Evolutionary conservation across 2,113 vertebrate species (phyloP), one percentile per base, ranked within the genome.

Genomic region (Oxyruncus cristatus): DNA sequence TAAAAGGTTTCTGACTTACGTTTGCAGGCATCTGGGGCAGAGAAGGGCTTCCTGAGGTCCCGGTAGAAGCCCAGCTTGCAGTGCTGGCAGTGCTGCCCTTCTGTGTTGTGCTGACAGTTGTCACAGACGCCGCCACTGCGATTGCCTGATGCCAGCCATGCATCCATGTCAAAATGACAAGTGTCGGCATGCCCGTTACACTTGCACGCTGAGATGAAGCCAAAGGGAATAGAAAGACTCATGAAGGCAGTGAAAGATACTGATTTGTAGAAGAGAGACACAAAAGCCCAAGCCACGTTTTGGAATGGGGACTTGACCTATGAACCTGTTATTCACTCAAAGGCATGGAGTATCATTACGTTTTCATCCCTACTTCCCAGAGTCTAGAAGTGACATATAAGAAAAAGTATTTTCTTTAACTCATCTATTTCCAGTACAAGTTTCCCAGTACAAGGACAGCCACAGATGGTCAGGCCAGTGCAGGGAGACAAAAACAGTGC

Each of bases 11-110:
- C n/a, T 68, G 59, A 93, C 98, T 99, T 98, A 99, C 99, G 76
- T 98, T 98, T 99, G 98, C 99, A 99, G 94, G 99, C 97, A 4
- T 99, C 98, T 0, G 98, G 98, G 62, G 98, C 98, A 7, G 98
- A 98, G 66, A 98, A 98, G 1, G 98, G 98, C 67, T 97, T 97
- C 63, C 97, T 97, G n/a, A 98, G 98, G 97, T 99, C 98, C 6
- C 99, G 98, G 98, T 98, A 99, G 98, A 99, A 99, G 85, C 99
- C 99, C 0, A 96, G 96, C 89, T 98, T 98, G 97, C 99, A 99
- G 85, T 85, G 98, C 88, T 99, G 98, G 96, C 99, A 99, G 88
- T 99, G 98, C 22, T 96, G 98, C 2, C 99, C 99, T 49, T 99
- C 98, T 0, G 99, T 99, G 97, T 99, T 99, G 98, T 99, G 99